A percentile compares a stretch with the other conserved stretches of the same genome.
phyloP scores from a whole-genome alignment of 2,888 invertebrate species.

The Diarsia dahlii region DNA sequence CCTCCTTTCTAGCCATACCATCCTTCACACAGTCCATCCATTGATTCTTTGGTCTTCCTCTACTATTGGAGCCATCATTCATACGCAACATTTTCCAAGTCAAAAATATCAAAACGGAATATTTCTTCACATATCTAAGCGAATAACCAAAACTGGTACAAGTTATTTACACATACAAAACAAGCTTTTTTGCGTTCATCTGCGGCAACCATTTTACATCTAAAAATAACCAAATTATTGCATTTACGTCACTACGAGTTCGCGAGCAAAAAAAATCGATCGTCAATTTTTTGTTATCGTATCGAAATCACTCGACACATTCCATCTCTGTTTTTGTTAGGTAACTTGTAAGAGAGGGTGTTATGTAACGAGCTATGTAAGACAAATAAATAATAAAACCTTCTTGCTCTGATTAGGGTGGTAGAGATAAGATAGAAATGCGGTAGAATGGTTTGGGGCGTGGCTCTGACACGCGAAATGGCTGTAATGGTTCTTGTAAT shows the following conservation, averaged over 20 bases:
- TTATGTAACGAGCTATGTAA: slow-evolving; percentile 62
- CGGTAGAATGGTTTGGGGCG: slow-evolving; percentile 33
- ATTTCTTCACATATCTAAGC: neutral
- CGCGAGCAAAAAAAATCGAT: slow-evolving; percentile 19
- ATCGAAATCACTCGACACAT: slow-evolving; percentile 36
- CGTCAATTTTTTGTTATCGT: slow-evolving; percentile 32
- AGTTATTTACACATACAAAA: slow-evolving; percentile 16
- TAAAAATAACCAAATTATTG: slow-evolving; percentile 22
- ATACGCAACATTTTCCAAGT: too few relatives aligned
- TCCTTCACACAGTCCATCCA: too few relatives aligned
- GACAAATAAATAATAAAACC: slow-evolving; percentile 62
- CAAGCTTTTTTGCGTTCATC: slow-evolving; percentile 42
- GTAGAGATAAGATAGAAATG: slow-evolving; percentile 53
- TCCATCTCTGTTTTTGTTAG: slow-evolving; percentile 61
- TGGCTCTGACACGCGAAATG: slow-evolving; percentile 30
- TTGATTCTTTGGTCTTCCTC: too few relatives aligned
- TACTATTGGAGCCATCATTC: too few relatives aligned
- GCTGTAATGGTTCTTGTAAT: slow-evolving; percentile 1
- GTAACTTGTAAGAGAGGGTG: slow-evolving; percentile 59
- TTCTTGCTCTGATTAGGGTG: slow-evolving; percentile 70
- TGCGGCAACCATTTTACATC: slow-evolving; percentile 4
- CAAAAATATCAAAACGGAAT: slow-evolving; percentile 16
- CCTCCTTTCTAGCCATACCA: too few relatives aligned
- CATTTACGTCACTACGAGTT: slow-evolving; percentile 37
- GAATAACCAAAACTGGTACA: slow-evolving; percentile 15